A percentile compares a stretch with the other conserved stretches of the same genome.
Conservation (phyloP, 2,113 vertebrate genomes). For the Chionomys nivalis region DNA sequence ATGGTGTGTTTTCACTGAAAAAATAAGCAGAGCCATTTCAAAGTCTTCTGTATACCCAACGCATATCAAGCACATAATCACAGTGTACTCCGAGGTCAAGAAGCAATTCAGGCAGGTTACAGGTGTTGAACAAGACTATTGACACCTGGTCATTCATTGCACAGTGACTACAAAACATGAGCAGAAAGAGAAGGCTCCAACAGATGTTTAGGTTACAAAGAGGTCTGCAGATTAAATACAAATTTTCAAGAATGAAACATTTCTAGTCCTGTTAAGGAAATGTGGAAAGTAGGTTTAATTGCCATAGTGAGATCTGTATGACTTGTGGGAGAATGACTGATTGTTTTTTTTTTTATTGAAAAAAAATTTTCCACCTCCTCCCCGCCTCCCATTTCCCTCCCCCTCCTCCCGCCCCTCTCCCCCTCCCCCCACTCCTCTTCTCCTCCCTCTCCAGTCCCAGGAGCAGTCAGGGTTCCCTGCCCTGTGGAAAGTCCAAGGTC, state of each 20-base stretch:
- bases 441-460: too few relatives aligned
- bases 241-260: neutral
- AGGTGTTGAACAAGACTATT: neutral
- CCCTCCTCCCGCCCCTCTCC: too few relatives aligned
- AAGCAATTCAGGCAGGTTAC: neutral
- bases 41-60: neutral
- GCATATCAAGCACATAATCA: neutral
- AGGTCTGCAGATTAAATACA: neutral
- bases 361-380: too few relatives aligned
- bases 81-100: neutral
- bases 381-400: too few relatives aligned
- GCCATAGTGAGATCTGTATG: neutral
- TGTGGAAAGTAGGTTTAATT: neutral
- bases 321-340: neutral
- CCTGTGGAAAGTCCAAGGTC: too few relatives aligned
- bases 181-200: neutral
- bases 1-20: constrained; percentile 63
- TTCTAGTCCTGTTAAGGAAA: neutral
- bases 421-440: too few relatives aligned
- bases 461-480: too few relatives aligned
- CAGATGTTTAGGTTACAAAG: neutral
- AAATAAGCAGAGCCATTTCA: constrained; percentile 17
- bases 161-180: neutral
- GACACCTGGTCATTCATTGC: neutral
- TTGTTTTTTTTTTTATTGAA: neutral